Evolutionary conservation across 2,113 vertebrate species (phyloP).

Genomic region (Castor canadensis): DNA sequence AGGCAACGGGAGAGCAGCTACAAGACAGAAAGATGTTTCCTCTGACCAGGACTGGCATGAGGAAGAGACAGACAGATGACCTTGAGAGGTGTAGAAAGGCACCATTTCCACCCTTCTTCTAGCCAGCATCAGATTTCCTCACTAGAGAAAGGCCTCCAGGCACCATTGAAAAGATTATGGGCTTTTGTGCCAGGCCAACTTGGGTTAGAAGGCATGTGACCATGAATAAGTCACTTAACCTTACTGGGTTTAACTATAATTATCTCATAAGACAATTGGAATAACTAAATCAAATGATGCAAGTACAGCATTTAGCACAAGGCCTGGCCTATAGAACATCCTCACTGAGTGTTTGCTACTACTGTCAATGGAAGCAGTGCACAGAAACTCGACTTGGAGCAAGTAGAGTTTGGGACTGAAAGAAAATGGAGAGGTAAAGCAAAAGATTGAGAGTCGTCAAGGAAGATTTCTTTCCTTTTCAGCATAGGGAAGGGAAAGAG

Average conservation of each 20-base stretch:
- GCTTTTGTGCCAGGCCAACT: background rate
- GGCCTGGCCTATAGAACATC: background rate
- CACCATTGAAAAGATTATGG: background rate
- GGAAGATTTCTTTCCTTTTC: background rate
- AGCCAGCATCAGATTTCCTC: background rate
- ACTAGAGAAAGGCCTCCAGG: background rate
- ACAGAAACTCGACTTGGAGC: background rate
- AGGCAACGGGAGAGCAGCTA: background rate
- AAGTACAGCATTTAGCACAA: background rate
- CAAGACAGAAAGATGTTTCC: background rate
- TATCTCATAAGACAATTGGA: background rate
- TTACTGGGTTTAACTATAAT: background rate
- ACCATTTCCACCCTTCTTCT: background rate
- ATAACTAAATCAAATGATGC: background rate
- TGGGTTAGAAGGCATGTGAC: background rate
- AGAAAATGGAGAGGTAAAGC: background rate
- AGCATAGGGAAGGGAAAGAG: background rate
- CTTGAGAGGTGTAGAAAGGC: background rate
- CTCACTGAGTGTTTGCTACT: background rate
- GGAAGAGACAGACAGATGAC: background rate
- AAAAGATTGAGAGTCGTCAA: background rate
- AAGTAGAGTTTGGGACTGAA: background rate
- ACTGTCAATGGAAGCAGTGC: background rate
- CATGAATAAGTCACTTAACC: background rate
- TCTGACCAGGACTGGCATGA: background rate